Evolutionary conservation across 30 jellyfish, hydroid and myxozoan species (phyloP).

Genomic region (Cassiopea xamachana): DNA sequence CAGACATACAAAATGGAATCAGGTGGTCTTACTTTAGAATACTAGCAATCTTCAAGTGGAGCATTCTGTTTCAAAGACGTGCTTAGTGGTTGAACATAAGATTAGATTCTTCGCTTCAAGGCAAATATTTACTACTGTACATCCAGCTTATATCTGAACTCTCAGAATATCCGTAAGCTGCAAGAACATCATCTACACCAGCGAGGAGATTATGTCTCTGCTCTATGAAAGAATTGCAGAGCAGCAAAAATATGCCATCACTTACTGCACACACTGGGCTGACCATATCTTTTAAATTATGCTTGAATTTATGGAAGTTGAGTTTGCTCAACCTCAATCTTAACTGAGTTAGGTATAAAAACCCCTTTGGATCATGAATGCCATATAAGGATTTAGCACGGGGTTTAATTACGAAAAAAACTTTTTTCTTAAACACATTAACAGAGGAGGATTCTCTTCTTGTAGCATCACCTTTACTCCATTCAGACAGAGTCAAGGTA

Average conservation of each 20-base stretch:
- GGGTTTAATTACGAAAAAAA: not conserved
- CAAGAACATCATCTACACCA: not conserved
- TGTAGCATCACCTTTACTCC: not conserved
- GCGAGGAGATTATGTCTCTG: not conserved
- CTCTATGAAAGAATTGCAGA: not conserved
- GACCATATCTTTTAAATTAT: not conserved
- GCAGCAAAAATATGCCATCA: not conserved
- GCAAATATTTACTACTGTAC: not conserved
- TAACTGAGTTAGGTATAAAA: too few species aligned
- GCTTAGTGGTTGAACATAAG: not conserved
- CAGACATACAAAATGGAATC: not conserved
- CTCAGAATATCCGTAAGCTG: not conserved
- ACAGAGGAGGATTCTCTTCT: not conserved
- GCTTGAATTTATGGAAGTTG: not conserved
- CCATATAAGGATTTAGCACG: not conserved
- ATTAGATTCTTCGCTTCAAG: not conserved
- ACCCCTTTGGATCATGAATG: too few species aligned
- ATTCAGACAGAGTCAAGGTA: not conserved
- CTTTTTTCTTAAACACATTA: not conserved
- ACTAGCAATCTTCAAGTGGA: not conserved
- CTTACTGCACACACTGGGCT: not conserved
- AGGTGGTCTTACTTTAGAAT: not conserved
- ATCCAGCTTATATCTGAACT: not conserved
- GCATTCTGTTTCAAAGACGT: not conserved
- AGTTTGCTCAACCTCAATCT: not conserved